Conservation (phyloP, 1,140 invertebrate genomes). For the Cotesia typhae region DNA sequence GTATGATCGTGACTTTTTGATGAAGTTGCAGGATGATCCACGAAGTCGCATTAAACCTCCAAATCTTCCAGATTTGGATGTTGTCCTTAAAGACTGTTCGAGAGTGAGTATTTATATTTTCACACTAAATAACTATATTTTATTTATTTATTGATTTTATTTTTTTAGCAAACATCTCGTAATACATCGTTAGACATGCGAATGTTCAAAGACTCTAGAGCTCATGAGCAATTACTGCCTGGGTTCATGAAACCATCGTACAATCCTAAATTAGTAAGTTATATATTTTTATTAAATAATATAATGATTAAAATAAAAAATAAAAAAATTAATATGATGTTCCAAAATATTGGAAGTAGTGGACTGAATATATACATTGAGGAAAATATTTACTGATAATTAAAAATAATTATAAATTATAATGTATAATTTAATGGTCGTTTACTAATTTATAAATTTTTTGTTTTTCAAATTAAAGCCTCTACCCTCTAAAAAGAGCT, state of each 20-base stretch:
- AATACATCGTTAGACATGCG: slow-evolving; percentile 43
- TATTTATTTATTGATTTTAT: background rate
- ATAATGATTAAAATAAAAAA: slow-evolving; percentile 6
- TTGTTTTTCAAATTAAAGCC: slow-evolving; percentile 45
- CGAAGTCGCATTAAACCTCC: slow-evolving; percentile 79
- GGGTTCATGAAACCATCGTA: slow-evolving; percentile 47
- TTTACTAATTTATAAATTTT: slow-evolving; percentile 37
- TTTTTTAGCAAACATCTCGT: slow-evolving; percentile 31
- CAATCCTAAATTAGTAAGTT: slow-evolving; percentile 51
- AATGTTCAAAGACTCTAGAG: slow-evolving; percentile 46
- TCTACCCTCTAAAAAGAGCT: slow-evolving; percentile 65
- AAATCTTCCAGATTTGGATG: slow-evolving; percentile 71
- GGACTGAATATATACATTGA: slow-evolving; percentile 55
- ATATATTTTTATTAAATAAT: slow-evolving; percentile 25
- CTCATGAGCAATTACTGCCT: slow-evolving; percentile 51
- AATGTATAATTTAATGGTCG: slow-evolving; percentile 16
- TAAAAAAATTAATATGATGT: slow-evolving; percentile 43
- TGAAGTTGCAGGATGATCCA: slow-evolving; percentile 77
- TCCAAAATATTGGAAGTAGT: slow-evolving; percentile 62
- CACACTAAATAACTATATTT: background rate
- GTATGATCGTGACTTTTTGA: slow-evolving; percentile 82
- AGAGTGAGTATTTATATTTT: slow-evolving; percentile 44
- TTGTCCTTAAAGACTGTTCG: slow-evolving; percentile 67
- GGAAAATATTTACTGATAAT: slow-evolving; percentile 43
- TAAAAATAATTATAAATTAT: slow-evolving; percentile 23